phyloP scores from a whole-genome alignment of 2,888 invertebrate genomes.

The Mythimna ferrago region DNA sequence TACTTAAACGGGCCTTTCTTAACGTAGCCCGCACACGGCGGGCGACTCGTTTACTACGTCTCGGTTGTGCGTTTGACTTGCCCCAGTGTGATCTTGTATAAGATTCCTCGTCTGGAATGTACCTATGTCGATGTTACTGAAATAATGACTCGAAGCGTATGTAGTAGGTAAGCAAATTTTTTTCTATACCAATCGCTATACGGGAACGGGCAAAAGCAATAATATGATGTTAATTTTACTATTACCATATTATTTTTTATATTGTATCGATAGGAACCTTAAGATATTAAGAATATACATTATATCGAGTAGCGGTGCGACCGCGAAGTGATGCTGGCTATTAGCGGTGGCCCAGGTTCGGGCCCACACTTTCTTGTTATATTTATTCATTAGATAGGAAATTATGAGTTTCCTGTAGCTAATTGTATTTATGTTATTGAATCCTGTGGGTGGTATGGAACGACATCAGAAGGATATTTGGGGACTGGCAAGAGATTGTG shows the following conservation, averaged over 20 bases:
- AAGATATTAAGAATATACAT: constrained; percentile 86
- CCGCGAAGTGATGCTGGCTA: constrained; percentile 89
- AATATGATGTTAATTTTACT: constrained; percentile 91
- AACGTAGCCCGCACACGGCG: constrained; percentile 72
- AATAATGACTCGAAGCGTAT: constrained; percentile 84
- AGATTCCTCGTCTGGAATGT: constrained; percentile 80
- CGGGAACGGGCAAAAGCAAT: constrained; percentile 91
- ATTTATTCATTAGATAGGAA: constrained; percentile 90
- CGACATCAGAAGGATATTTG: constrained; percentile 86
- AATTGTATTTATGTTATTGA: constrained; percentile 89
- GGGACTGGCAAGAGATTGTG: constrained; percentile 90
- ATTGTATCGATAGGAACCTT: constrained; percentile 88
- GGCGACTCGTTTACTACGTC: constrained; percentile 87
- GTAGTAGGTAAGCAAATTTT: constrained; percentile 88
- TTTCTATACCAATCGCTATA: constrained; percentile 91
- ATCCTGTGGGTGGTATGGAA: constrained; percentile 88
- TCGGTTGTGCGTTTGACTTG: constrained; percentile 90
- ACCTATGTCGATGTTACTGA: constrained; percentile 84
- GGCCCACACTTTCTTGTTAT: constrained; percentile 87
- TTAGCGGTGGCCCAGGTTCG: constrained; percentile 80
- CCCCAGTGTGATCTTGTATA: constrained; percentile 87
- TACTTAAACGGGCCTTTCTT: constrained; percentile 88
- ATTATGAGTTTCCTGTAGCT: constrained; percentile 90
- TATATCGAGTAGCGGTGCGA: constrained; percentile 88
- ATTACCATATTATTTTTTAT: constrained; percentile 91